These are phyloP conservation scores for Ochropleura leucogaster DNA, from an alignment of 2,888 invertebrate genomes.

Conservation along the genomic window DNA sequence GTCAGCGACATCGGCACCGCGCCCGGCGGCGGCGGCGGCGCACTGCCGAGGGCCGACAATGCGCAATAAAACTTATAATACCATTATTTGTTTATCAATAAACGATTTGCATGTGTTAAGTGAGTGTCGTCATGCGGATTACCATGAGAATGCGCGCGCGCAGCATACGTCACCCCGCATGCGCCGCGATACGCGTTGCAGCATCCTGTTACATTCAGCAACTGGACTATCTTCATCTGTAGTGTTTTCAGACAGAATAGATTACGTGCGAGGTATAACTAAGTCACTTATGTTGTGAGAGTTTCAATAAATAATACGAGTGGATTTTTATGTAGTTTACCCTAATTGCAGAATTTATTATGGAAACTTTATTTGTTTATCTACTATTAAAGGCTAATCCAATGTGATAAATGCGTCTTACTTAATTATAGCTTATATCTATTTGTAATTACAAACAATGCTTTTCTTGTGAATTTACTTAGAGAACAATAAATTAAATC, in stretches of 20 bases:
- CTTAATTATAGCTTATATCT: too few species aligned
- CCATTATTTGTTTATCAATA: constrained; percentile 88
- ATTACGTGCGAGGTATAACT: background rate
- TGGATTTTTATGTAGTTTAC: background rate
- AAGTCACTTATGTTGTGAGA: background rate
- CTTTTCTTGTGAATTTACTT: too few species aligned
- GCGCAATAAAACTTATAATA: constrained; percentile 86
- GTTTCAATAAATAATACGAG: background rate
- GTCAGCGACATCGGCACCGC: constrained; percentile 74
- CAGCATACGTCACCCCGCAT: constrained; percentile 42
- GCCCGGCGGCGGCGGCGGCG: background rate
- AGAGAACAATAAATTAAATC: too few species aligned
- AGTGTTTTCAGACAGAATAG: background rate
- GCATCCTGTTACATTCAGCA: constrained; percentile 14
- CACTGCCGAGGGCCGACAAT: constrained; percentile 73
- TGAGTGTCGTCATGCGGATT: constrained; percentile 79
- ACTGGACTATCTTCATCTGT: constrained; percentile 19
- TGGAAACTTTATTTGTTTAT: background rate
- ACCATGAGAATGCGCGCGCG: constrained; percentile 83
- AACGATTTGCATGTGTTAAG: constrained; percentile 88
- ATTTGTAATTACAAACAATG: too few species aligned
- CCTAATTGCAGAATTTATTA: background rate
- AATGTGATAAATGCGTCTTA: too few species aligned
- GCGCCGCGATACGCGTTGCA: background rate
- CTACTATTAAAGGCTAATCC: too few species aligned